Evolutionary conservation across 2,797 vertebrate species (phyloP), one percentile per base, ranked within the genome.

Genomic region (Oophaga sylvatica): DNA sequence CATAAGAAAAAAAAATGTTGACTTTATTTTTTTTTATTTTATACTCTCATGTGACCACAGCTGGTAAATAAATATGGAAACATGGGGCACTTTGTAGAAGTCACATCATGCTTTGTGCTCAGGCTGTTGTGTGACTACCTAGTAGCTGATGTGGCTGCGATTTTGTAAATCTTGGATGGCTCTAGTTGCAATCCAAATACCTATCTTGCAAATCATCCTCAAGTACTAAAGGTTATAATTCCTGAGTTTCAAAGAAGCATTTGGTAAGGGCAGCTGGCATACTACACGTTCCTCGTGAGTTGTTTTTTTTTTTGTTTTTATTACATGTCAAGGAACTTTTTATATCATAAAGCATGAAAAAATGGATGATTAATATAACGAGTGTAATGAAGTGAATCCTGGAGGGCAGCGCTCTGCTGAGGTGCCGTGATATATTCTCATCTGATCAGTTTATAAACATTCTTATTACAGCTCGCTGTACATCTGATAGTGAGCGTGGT

Each of bases 221-320:
- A 41, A 60, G 56, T 80, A 17, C 59, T 80, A 13, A 63, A 62
- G 78, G 31, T 62, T 62, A 41, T 80, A 45, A 80, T 45, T 63
- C 76, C 26, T 62, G 12, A 0, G 4, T 31, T 80, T 60, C 78
- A 80, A 63, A 62, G 59, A 35, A 20, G 11, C 5, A 17, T 63
- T 17, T 63, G 31, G 17, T 80, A 17, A 62, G 57, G 20, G 35
- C 31, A 63, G 78, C 78, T 80, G 57, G 31, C 19, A 3, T 41
- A 12, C 13, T 19, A 22, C 57, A 22, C 26, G 22, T 20, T 62
- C 78, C 9, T 22, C 31, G 59, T 0, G 20, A 31, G 10, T 13
- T 13, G 0, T 12, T 5, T 12, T 22, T 15, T 59, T 26, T 41
- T 41, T 41, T 41, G 3, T 41, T 41, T 15, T 17, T 15, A 3